Evolutionary conservation across 2,113 vertebrate genomes (phyloP).

Genomic region (Antechinus flavipes): DNA sequence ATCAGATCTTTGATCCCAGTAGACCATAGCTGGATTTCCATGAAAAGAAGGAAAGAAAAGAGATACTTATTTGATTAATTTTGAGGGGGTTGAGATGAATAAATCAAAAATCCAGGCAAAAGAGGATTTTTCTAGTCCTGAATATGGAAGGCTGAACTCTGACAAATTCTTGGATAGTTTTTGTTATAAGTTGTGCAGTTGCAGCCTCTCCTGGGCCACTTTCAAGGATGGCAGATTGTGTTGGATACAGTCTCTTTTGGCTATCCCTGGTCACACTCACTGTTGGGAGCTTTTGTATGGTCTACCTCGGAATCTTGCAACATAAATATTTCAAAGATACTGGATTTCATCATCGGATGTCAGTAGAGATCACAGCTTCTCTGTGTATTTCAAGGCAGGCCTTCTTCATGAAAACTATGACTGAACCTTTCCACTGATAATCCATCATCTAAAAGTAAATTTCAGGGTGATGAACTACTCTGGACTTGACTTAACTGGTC

Average conservation of each 20-base stretch:
- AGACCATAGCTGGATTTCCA: neutral
- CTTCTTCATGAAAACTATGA: neutral
- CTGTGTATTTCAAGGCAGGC: neutral
- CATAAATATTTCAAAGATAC: neutral
- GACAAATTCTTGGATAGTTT: neutral
- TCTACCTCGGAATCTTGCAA: neutral
- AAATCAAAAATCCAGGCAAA: neutral
- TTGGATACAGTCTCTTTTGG: too few species aligned
- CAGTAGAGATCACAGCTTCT: neutral
- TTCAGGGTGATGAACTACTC: neutral
- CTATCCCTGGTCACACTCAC: neutral
- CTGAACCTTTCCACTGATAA: neutral
- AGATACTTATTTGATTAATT: neutral
- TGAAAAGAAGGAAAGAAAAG: neutral
- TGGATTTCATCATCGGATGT: neutral
- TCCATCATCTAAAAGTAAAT: neutral
- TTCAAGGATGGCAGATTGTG: too few species aligned
- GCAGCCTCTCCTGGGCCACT: neutral
- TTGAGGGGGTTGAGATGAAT: neutral
- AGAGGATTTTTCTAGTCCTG: neutral
- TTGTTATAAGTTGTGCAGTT: neutral
- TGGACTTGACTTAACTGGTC: neutral
- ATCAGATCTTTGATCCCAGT: neutral
- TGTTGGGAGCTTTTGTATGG: neutral
- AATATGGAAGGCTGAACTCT: neutral